Evolutionary conservation across 2,888 invertebrate species (phyloP).

Genomic region (Chaitophorus viminalis): DNA sequence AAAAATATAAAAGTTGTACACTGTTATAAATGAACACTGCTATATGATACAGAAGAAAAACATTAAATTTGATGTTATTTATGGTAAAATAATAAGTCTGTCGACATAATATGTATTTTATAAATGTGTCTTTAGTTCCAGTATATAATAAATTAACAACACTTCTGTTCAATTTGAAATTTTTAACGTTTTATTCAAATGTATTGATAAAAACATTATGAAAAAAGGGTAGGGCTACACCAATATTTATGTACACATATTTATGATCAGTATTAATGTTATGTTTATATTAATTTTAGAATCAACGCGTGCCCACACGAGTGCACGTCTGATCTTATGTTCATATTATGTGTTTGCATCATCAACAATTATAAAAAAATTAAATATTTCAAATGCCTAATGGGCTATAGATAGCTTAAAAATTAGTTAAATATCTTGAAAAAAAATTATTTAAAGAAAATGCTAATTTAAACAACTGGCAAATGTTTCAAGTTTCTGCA

Average conservation of each 20-base stretch:
- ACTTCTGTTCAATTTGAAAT: constrained; percentile 30
- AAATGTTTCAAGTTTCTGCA: too few relatives aligned
- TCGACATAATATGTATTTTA: neutral
- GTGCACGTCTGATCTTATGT: neutral
- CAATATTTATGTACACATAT: neutral
- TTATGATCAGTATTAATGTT: neutral
- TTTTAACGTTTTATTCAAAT: constrained; percentile 37
- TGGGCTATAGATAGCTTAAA: too few relatives aligned
- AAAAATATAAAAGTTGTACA: constrained; percentile 75
- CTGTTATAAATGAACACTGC: constrained; percentile 64
- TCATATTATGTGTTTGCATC: too few relatives aligned
- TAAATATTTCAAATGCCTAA: too few relatives aligned
- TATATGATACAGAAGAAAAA: constrained; percentile 45
- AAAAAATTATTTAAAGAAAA: too few relatives aligned
- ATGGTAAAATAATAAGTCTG: constrained; percentile 38
- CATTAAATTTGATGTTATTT: constrained; percentile 26
- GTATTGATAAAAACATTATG: constrained; percentile 4
- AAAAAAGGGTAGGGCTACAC: neutral
- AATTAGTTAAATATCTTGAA: too few relatives aligned
- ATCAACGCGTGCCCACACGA: neutral
- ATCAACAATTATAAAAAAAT: too few relatives aligned
- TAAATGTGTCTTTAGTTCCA: constrained; percentile 14
- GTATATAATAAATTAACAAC: too few relatives aligned
- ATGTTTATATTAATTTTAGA: constrained; percentile 26
- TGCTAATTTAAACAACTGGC: too few relatives aligned